Evolutionary conservation across 2,888 invertebrate genomes (phyloP), one percentile per base, ranked within the genome.

Genomic region (Sisyra terminalis): DNA sequence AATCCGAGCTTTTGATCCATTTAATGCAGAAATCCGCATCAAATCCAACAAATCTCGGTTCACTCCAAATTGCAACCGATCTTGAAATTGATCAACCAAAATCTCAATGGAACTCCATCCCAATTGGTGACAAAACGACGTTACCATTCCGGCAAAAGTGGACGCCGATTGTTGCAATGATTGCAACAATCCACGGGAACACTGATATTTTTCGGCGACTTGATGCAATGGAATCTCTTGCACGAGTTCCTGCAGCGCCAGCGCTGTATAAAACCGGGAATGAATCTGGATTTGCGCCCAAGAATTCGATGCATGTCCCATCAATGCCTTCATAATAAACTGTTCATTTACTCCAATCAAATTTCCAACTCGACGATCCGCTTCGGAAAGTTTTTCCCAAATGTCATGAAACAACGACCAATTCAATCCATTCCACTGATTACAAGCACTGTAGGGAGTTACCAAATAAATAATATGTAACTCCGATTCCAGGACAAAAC

Each of bases 81-180:
- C 82, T 65, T 96, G 92, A 61, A 98, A 96, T 62, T 94, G 89
- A 1, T 83, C 77, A 34, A 98, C 73, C 32, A 98, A 67, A 48
- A 90, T 66, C 59, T 93, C 86, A 54, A 98, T 70, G 57, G 83
- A 87, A 49, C 74, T 75, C 96, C 97, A 98, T 16, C 93, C 89
- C 9, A 98, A 65, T 42, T 90, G 81, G 47, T 75, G 76, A 60
- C 94, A 92, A 65, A 98, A 97, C n/a, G 87, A 78, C 3, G 93
- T 90, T 1, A 97, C 87, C 85, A 96, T 96, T 44, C 93, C 94
- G 43, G 96, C 93, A 71, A 94, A 96, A 29, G 92, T 90, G 29
- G 96, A 82, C 2, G 96, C 84, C 44, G 86, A 81, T 60, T 94
- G 93, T 61, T 98, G 97, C 18, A 98, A 69, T 44, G 86, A 79